A percentile compares a stretch with the other conserved stretches of the same genome.
Conservation (phyloP, 2,888 invertebrate species). For the Oligia fasciuncula region DNA sequence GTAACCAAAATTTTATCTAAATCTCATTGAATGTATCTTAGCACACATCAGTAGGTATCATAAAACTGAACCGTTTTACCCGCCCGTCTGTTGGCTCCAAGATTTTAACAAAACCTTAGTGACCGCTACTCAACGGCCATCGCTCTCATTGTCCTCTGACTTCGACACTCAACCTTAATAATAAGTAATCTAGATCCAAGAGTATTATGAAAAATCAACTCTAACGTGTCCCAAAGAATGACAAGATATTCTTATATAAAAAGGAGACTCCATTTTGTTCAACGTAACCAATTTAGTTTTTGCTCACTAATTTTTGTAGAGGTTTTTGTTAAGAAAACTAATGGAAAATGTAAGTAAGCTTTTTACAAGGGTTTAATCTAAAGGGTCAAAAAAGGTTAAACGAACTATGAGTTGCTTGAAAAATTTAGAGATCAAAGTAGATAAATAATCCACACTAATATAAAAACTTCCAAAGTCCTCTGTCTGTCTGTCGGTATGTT, state of each 20-base stretch:
- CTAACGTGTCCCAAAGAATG: constrained; percentile 35
- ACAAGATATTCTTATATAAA: constrained; percentile 23
- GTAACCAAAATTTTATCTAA: too few species aligned
- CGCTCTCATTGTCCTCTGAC: constrained; percentile 60
- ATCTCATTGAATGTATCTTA: background rate
- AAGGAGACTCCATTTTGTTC: constrained; percentile 11
- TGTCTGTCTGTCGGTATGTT: background rate
- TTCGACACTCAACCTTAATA: constrained; percentile 57
- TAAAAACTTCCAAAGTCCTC: background rate
- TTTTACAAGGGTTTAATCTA: constrained; percentile 6
- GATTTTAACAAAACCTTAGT: constrained; percentile 46
- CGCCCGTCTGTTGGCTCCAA: constrained; percentile 24
- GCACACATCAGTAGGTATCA: background rate
- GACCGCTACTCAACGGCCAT: constrained; percentile 48
- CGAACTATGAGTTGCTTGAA: background rate
- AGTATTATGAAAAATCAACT: constrained; percentile 57
- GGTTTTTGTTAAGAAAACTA: constrained; percentile 23
- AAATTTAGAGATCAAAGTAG: background rate
- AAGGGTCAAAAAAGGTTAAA: background rate
- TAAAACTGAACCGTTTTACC: background rate
- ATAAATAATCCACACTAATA: background rate
- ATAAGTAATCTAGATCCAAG: constrained; percentile 57
- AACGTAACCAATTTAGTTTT: constrained; percentile 28
- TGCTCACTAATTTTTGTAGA: constrained; percentile 18
- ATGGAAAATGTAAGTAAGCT: constrained; percentile 22